These are phyloP conservation scores for Hyposoter didymator DNA, from an alignment of 2,888 invertebrate genomes.

Conservation along the genomic window DNA sequence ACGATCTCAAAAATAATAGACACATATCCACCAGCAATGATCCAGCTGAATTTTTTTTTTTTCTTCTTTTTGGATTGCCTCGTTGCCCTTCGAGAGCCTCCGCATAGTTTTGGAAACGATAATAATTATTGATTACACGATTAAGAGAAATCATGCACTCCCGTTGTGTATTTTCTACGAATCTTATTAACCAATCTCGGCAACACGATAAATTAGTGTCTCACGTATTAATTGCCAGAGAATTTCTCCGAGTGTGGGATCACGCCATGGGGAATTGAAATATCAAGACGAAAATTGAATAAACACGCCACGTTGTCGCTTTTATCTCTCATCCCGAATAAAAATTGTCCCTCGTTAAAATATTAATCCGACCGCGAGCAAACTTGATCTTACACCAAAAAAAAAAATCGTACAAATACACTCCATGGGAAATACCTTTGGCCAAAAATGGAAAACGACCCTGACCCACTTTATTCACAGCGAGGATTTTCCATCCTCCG, in stretches of 20 bases:
- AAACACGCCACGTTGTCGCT: conserved; percentile 47
- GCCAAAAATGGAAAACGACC: neutral
- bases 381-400: neutral
- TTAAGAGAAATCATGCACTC: conserved; percentile 49
- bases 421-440: neutral
- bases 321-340: conserved; percentile 53
- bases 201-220: conserved; percentile 59
- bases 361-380: neutral
- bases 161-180: conserved; percentile 21
- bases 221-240: conserved; percentile 49
- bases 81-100: neutral
- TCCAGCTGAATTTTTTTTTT: conserved; percentile 23
- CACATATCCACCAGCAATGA: neutral
- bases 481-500: neutral
- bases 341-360: conserved; percentile 49
- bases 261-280: conserved; percentile 30
- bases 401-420: neutral
- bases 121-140: conserved; percentile 58
- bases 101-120: conserved; percentile 2
- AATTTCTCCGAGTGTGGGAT: conserved; percentile 35
- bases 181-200: conserved; percentile 48
- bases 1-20: neutral
- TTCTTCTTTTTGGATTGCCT: neutral
- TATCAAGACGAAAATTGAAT: conserved; percentile 26
- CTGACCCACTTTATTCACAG: neutral